Base-by-base conservation (phyloP, 1,140 invertebrate genomes). In the Littorina saxatilis region DNA sequence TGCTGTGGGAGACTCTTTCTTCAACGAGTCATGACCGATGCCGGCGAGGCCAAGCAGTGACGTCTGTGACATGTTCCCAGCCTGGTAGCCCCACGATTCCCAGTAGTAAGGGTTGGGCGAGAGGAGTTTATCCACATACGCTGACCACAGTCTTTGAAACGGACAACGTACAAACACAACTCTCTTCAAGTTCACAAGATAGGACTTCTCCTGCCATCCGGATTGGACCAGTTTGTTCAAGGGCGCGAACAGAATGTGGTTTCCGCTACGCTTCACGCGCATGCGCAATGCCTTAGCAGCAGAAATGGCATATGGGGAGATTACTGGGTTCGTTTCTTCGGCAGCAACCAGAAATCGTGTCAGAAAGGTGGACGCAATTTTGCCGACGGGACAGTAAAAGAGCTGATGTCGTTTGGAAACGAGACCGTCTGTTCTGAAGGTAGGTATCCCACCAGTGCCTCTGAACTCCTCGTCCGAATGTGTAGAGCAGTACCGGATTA, bases 301-400 rank as follows among this genome's bases (percentile, higher is more conserved):
- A 13, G 82, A 75, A 37, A 83, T 78, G 79, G 58, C 50, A 39
- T 55, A 79, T 9, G 82, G 82, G 32, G 79, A 80, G 0, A 55
- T 11, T 3, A 72, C 50, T 13, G 61, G 58, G 43, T 66, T 37
- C 9, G 72, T 47, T 15, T 77, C 35, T 13, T 78, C 47, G 9
- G 80, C 72, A 9, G 77, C 50, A 27, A 83, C 52, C 27, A 83
- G 20, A 58, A 61, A 76, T 32, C 82, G 72, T 0, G 82, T 80
- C 13, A 83, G 63, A n/a, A 76, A 80, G 29, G 82, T 74, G 9
- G 82, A 83, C 27, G 82, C 82, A 3, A 80, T 29, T 50, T 83
- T 83, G 15, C 82, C 82, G 13, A 68, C 82, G 15, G 82, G 82
- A 47, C 82, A 83, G 78, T 79, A 83, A 37, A 76, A 39, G 0